Evolutionary conservation across 2,113 vertebrate genomes (phyloP).

Genomic region (Alethe diademata): DNA sequence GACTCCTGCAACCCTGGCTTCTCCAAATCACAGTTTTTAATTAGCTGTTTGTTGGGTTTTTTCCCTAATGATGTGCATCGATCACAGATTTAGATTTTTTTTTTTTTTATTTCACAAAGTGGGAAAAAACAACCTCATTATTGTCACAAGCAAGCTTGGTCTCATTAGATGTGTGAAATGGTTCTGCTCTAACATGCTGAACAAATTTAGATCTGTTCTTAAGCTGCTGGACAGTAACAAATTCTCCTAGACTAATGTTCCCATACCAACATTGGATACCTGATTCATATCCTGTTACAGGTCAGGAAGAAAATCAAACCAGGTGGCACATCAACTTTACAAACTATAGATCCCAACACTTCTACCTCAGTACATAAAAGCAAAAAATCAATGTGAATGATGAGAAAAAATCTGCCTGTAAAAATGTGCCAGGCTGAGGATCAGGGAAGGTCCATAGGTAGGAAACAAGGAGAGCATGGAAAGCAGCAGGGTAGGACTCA

Average conservation of each 20-base stretch:
- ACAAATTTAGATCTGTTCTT: not conserved
- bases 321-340: not conserved
- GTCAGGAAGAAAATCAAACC: not conserved
- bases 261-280: not conserved
- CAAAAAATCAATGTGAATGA: not conserved
- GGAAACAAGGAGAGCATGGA: not conserved
- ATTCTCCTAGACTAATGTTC: not conserved
- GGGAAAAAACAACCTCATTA: not conserved
- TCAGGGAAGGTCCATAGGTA: not conserved
- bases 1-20: not conserved
- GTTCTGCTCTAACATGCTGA: not conserved
- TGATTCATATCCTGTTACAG: not conserved
- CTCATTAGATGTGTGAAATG: not conserved
- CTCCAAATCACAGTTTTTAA: not conserved
- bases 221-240: not conserved
- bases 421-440: not conserved
- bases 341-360: not conserved
- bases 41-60: not conserved
- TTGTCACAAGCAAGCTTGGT: not conserved
- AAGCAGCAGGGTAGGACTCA: not conserved
- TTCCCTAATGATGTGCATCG: not conserved
- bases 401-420: not conserved
- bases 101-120: not conserved
- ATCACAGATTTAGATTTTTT: not conserved
- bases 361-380: not conserved